A percentile compares a stretch with the other conserved stretches of the same genome.
Evolutionary conservation across 2,113 vertebrate species (phyloP).

Genomic region (Chaetodon trifascialis): DNA sequence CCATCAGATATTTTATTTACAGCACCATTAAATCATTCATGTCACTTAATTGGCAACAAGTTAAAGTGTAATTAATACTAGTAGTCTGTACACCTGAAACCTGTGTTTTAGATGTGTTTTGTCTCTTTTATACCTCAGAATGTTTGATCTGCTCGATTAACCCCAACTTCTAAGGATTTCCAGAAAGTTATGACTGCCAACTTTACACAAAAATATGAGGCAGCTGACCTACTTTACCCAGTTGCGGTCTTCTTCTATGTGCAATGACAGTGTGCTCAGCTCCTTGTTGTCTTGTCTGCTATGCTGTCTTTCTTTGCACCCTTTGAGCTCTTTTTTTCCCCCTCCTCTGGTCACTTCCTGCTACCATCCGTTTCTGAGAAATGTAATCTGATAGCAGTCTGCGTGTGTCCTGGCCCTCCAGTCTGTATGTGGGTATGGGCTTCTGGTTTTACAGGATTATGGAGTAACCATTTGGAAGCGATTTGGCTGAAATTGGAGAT

Average conservation of each 20-base stretch:
- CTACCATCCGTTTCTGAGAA: slow-evolving; percentile 75
- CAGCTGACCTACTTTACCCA: not conserved
- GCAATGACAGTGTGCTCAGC: not conserved
- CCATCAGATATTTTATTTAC: not conserved
- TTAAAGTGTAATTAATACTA: not conserved
- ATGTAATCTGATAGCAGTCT: slow-evolving; percentile 77
- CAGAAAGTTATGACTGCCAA: not conserved
- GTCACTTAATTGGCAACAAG: not conserved
- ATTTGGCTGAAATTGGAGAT: slow-evolving; percentile 70
- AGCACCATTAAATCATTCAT: not conserved
- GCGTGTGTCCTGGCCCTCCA: slow-evolving; percentile 65
- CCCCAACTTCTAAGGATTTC: not conserved
- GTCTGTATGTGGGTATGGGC: slow-evolving; percentile 62
- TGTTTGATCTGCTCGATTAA: slow-evolving; percentile 10
- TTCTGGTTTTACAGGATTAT: slow-evolving; percentile 75
- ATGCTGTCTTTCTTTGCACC: slow-evolving; percentile 33
- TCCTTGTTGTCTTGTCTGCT: slow-evolving; percentile 15
- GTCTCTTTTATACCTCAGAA: not conserved
- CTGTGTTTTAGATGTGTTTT: not conserved
- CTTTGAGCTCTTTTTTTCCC: slow-evolving; percentile 50
- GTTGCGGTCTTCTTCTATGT: not conserved
- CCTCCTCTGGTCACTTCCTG: slow-evolving; percentile 72
- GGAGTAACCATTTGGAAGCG: slow-evolving; percentile 68
- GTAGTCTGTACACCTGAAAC: too few species aligned
- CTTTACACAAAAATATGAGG: not conserved